Percentiles rank a stretch among this genome's conserved stretches.
These are phyloP conservation scores for Drosophila gunungcola DNA, from an alignment of 1,140 invertebrate species.

Conservation along the genomic window DNA sequence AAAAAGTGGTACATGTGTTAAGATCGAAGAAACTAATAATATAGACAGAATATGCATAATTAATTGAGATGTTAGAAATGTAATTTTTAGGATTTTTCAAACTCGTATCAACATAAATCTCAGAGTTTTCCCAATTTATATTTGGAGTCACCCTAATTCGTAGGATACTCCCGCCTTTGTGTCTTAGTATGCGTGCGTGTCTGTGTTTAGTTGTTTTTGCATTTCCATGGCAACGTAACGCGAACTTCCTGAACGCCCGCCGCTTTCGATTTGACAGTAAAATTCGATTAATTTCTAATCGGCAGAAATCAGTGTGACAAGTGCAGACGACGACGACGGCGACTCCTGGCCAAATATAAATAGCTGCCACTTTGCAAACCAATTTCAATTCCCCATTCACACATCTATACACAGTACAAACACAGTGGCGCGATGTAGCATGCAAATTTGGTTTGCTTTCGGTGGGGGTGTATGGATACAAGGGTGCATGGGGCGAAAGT, in stretches of 20 bases:
- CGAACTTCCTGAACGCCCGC: conserved; percentile 51
- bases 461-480: conserved; percentile 21
- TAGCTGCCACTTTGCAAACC: conserved; percentile 61
- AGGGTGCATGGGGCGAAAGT: conserved; percentile 22
- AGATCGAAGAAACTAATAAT: too few relatives aligned
- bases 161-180: conserved; percentile 30
- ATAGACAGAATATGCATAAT: too few relatives aligned
- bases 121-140: neutral
- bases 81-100: too few relatives aligned
- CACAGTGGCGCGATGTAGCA: conserved; percentile 50
- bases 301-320: conserved; percentile 77
- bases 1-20: too few relatives aligned
- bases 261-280: conserved; percentile 79
- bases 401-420: conserved; percentile 22
- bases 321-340: conserved; percentile 43
- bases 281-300: conserved; percentile 84
- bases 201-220: conserved; percentile 68
- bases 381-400: conserved; percentile 52
- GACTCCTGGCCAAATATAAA: conserved; percentile 57
- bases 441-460: conserved; percentile 64
- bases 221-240: conserved; percentile 77
- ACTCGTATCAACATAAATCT: neutral
- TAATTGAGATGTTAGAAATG: too few relatives aligned
- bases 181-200: conserved; percentile 46
- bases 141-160: conserved; percentile 2